Base-by-base conservation (phyloP, 2,797 vertebrate genomes). In the Channa striata region DNA sequence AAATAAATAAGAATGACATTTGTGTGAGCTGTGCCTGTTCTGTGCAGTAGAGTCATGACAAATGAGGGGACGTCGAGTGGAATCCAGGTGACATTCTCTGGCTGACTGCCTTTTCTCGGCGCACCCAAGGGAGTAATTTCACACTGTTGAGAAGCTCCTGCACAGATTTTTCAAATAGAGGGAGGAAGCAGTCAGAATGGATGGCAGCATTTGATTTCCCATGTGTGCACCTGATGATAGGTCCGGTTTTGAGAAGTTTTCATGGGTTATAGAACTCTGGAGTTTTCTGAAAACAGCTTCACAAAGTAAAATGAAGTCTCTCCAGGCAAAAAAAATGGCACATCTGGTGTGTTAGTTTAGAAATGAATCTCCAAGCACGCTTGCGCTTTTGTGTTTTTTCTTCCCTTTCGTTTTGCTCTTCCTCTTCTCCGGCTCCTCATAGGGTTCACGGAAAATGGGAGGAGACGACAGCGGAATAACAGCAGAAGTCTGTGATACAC, bases 51-150 rank as follows among this genome's bases (percentile, higher is more conserved):
- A 78, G 48, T 83, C 69, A 34, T 87, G 84, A 92, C 86, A 91
- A 90, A 93, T 80, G 85, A 87, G 82, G 68, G 78, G 78, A 87
- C 85, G 80, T 9, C 54, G 76, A 83, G 23, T 56, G 65, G 81
- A 84, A 89, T 90, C 83, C 82, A 86, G 84, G 90, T 85, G 87
- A 91, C 86, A 83, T 82, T 83, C 74, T 85, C 62, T 77, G 83
- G 68, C 82, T 91, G 83, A 79, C 89, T 93, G 91, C 87, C 89
- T 86, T 87, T 90, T 88, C 77, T 71, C 73, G 84, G 86, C 82
- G 72, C 81, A 87, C 90, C 86, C 86, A 84, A 66, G 88, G 88
- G 91, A 91, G 81, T 90, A 59, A 85, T 92, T 84, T 92, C 83
- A 90, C 80, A 88, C 82, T 50, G 61, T 65, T 77, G 86, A 88